Conservation (phyloP, 1,140 invertebrate species). For the Venturia canescens region DNA sequence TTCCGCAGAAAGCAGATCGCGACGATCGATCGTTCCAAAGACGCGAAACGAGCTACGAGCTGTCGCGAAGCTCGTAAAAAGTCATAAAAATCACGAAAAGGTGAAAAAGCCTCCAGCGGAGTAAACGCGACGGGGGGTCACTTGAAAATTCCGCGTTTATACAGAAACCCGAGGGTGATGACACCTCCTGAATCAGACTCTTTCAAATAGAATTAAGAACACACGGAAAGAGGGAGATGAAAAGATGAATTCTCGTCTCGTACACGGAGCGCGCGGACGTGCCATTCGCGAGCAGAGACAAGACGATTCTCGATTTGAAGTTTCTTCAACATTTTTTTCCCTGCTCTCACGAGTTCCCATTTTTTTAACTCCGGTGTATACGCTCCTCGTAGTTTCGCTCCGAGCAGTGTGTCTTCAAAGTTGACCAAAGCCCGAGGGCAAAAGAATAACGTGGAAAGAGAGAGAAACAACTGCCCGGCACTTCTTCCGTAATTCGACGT, state of each 20-base stretch:
- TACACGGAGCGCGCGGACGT: neutral
- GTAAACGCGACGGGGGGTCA: slow-evolving; percentile 12
- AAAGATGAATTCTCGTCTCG: slow-evolving; percentile 32
- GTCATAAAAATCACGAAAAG: neutral
- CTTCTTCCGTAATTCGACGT: slow-evolving; percentile 66
- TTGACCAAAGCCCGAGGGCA: neutral
- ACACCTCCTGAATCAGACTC: slow-evolving; percentile 28
- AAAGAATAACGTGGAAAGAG: neutral
- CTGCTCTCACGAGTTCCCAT: neutral
- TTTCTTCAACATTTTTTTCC: neutral
- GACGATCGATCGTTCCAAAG: neutral
- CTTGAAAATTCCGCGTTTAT: slow-evolving; percentile 32
- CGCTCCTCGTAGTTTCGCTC: neutral
- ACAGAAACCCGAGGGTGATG: slow-evolving; percentile 24
- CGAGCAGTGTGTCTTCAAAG: neutral
- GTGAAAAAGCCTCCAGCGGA: neutral
- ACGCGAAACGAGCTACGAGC: neutral
- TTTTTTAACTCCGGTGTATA: neutral
- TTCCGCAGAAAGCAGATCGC: neutral
- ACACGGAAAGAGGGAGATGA: neutral
- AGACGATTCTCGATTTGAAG: neutral
- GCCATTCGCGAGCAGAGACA: neutral
- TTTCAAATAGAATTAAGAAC: neutral
- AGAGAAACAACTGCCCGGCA: slow-evolving; percentile 56
- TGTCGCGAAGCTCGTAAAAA: neutral